Percentiles rank a stretch among this genome's conserved stretches.
phyloP scores from a whole-genome alignment of 2,113 vertebrate genomes.

The Zonotrichia leucophrys region DNA sequence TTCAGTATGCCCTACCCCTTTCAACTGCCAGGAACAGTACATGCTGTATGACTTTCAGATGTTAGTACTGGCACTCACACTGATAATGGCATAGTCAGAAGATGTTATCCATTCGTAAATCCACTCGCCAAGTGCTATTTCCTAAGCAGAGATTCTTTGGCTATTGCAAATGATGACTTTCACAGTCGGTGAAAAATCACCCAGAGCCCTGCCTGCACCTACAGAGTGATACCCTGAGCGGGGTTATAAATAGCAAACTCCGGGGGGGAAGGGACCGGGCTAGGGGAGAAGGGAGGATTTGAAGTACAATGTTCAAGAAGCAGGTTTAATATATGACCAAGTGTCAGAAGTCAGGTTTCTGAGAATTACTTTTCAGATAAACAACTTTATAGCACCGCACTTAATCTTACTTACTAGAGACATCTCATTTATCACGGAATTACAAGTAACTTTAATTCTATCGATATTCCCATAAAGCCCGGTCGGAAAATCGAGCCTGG shows the following conservation, averaged over 20 bases:
- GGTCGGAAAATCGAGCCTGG: slow-evolving; percentile 52
- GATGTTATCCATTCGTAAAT: slow-evolving; percentile 21
- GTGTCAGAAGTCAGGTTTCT: slow-evolving; percentile 80
- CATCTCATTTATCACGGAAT: slow-evolving; percentile 83
- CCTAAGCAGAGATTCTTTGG: slow-evolving; percentile 8
- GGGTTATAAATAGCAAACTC: slow-evolving; percentile 61
- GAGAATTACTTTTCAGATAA: slow-evolving; percentile 87
- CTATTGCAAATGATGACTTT: slow-evolving; percentile 46
- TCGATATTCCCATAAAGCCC: slow-evolving; percentile 73
- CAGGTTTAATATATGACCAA: slow-evolving; percentile 87
- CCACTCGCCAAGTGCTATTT: slow-evolving; percentile 11
- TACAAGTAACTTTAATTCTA: slow-evolving; percentile 81
- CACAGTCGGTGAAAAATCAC: slow-evolving; percentile 35
- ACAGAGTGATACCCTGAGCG: background rate
- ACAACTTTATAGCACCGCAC: slow-evolving; percentile 83
- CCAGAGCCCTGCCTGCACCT: background rate
- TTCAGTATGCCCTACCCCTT: background rate
- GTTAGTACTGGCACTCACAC: slow-evolving; percentile 1
- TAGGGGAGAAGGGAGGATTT: slow-evolving; percentile 21
- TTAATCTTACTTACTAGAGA: slow-evolving; percentile 82
- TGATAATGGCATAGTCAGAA: slow-evolving; percentile 39
- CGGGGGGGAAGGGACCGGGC: background rate
- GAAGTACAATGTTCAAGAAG: slow-evolving; percentile 82
- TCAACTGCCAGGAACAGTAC: background rate
- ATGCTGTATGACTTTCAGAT: slow-evolving; percentile 18